A percentile compares a stretch with the other conserved stretches of the same genome.
Conservation (phyloP, 2,797 vertebrate genomes). For the Champsocephalus esox region DNA sequence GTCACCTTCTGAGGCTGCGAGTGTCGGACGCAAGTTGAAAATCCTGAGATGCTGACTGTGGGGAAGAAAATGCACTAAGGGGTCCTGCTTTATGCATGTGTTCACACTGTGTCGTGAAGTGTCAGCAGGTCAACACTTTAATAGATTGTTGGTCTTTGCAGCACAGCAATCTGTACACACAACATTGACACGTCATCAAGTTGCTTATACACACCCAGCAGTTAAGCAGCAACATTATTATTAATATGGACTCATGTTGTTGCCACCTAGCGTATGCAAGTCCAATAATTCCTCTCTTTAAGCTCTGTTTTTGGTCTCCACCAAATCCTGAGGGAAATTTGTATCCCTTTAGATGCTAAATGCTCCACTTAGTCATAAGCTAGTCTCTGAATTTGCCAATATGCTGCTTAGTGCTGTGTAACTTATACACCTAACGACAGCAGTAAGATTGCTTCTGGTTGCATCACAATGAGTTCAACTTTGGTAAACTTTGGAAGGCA, state of each 20-base stretch:
- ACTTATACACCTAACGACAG: background rate
- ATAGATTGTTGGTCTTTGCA: too few species aligned
- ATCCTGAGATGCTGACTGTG: slow-evolving; percentile 66
- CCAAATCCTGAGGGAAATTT: background rate
- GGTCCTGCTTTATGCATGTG: background rate
- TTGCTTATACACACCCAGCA: too few species aligned
- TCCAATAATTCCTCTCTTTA: too few species aligned
- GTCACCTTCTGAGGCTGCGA: background rate
- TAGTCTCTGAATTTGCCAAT: too few species aligned
- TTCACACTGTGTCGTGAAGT: background rate
- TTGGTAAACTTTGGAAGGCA: too few species aligned
- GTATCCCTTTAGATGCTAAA: background rate
- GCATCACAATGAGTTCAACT: too few species aligned
- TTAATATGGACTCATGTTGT: too few species aligned
- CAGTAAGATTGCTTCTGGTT: background rate
- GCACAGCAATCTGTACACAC: too few species aligned
- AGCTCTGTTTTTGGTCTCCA: background rate
- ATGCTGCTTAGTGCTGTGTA: background rate
- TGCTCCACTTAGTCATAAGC: background rate
- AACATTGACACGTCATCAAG: too few species aligned
- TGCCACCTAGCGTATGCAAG: too few species aligned
- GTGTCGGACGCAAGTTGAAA: slow-evolving; percentile 70
- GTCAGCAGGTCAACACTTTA: background rate
- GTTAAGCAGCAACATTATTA: too few species aligned
- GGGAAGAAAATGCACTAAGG: background rate